Conservation (phyloP, 2,888 invertebrate genomes). For the Tetropium fuscum region DNA sequence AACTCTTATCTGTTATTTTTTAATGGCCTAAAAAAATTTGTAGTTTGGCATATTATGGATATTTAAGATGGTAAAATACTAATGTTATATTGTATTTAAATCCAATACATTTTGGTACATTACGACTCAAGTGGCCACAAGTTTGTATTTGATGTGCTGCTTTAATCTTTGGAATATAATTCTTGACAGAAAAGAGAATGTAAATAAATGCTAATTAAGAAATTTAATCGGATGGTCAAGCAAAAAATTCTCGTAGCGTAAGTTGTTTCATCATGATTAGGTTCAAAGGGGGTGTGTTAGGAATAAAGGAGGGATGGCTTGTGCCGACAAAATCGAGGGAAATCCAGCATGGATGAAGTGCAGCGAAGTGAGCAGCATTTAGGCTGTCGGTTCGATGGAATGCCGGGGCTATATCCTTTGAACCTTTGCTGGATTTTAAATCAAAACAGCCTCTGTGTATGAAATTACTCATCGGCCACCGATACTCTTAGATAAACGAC, state of each 20-base stretch:
- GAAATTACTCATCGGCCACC: slow-evolving; percentile 41
- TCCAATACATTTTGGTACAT: no score
- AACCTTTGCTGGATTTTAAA: slow-evolving; percentile 47
- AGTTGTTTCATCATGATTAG: slow-evolving; percentile 28
- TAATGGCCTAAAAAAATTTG: no score
- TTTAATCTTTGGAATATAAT: no score
- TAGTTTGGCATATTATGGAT: no score
- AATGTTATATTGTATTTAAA: no score
- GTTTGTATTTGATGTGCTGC: no score
- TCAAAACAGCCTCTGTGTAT: slow-evolving; percentile 47
- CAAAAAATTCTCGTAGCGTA: slow-evolving; percentile 11
- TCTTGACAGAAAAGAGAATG: no score
- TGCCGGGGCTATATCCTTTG: slow-evolving; percentile 44
- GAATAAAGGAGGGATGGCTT: slow-evolving; percentile 19
- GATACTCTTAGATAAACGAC: slow-evolving; percentile 20
- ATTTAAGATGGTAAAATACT: no score
- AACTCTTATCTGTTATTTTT: no score
- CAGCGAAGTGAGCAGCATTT: slow-evolving; percentile 44
- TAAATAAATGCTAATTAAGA: background rate
- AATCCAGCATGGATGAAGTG: slow-evolving; percentile 40
- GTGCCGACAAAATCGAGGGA: slow-evolving; percentile 21
- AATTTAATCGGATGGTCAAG: slow-evolving; percentile 3
- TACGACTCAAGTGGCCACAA: no score
- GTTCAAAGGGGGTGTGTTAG: slow-evolving; percentile 28
- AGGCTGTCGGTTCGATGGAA: slow-evolving; percentile 42